Evolutionary conservation across 2,888 invertebrate genomes (phyloP), one percentile per base, ranked within the genome.

Genomic region (Molanna angustata): DNA sequence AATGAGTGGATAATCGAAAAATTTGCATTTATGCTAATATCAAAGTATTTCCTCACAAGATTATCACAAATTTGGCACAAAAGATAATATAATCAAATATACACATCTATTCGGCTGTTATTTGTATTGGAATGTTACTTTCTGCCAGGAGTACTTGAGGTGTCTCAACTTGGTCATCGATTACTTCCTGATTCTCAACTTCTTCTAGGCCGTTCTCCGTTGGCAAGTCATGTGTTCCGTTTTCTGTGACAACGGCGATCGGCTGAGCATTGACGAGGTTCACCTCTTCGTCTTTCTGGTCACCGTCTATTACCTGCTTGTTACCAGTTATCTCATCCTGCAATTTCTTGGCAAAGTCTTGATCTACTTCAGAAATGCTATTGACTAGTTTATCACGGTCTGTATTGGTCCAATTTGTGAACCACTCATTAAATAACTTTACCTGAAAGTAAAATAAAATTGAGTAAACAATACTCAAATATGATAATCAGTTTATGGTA

Each of bases 371-470:
- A 19, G 83, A 80, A 19, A 90, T 80, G 57, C 84, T 82, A 50
- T 80, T 79, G 31, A 89, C 71, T 22, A 91, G 75, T 60, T 80
- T 79, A 31, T 85, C 83, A 64, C 84, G 85, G 58, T 89, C 85
- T 57, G 85, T 85, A 39, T 80, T 76, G 4, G 82, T 80, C 92
- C 92, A 92, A 62, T 84, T 83, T 13, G 83, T 80, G 63, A 84
- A 86, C 92, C 92, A 92, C 70, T 91, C 88, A 63, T 85, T 84
- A 64, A 91, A 91, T 37, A 92, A 70, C 71, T 92, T 91, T 42
- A 86, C 82, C 86, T 87, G 67, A 19, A 53, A 43, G 17, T 11
- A 16, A 6, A 37, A 17, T 17, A n/a, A n/a, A n/a, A n/a, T n/a
- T n/a, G n/a, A n/a, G n/a, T n/a, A n/a, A n/a, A n/a, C n/a, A n/a